Conservation (phyloP, 2,113 vertebrate species). For the Centropus bengalensis region DNA sequence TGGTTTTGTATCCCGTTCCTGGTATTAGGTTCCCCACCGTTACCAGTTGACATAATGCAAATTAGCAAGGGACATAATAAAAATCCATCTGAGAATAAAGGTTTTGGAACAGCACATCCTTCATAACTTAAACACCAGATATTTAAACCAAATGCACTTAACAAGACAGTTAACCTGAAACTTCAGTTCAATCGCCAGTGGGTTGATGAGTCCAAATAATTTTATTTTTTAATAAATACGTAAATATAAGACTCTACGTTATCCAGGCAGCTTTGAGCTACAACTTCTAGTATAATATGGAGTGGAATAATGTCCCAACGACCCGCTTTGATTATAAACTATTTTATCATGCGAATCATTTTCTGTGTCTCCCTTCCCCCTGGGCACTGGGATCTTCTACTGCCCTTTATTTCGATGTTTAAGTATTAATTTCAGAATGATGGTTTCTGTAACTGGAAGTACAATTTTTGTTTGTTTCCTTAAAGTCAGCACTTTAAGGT, state of each 20-base stretch:
- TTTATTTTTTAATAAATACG: conserved; percentile 32
- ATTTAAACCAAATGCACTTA: conserved; percentile 20
- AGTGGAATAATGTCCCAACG: background rate
- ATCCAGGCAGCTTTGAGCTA: background rate
- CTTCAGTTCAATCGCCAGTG: background rate
- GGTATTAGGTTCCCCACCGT: conserved; percentile 10
- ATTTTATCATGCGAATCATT: background rate
- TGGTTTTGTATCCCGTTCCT: conserved; percentile 23
- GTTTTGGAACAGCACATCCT: background rate
- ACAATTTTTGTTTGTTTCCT: background rate
- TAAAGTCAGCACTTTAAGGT: background rate
- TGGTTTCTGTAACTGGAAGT: background rate
- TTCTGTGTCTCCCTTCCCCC: background rate
- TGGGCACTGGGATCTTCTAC: background rate
- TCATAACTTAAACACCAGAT: conserved; percentile 4
- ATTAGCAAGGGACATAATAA: conserved; percentile 39
- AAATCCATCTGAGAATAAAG: conserved; percentile 14
- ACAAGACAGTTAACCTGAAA: conserved; percentile 45
- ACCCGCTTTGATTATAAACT: background rate
- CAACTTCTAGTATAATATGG: background rate
- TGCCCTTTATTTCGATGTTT: background rate
- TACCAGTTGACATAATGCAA: conserved; percentile 44
- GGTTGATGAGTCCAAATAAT: conserved; percentile 18
- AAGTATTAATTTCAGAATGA: background rate
- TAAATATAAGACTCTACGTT: background rate